A percentile compares a stretch with the other conserved stretches of the same genome.
These are phyloP conservation scores for Pomatostomus ruficeps DNA, from an alignment of 2,113 vertebrate species.

Conservation along the genomic window DNA sequence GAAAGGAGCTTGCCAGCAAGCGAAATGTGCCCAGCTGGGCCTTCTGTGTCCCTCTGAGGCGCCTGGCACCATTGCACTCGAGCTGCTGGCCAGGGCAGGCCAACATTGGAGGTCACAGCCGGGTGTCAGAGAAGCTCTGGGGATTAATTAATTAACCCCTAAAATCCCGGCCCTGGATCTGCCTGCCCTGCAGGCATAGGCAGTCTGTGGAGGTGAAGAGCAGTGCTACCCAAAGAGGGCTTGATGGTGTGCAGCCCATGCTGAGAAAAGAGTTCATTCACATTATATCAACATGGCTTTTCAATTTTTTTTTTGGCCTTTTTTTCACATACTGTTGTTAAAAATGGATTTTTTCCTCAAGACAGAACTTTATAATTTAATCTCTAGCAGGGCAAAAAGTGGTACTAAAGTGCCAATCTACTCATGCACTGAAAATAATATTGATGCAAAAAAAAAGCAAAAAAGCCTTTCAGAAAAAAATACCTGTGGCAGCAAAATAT, in stretches of 20 bases:
- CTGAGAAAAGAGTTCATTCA: not conserved
- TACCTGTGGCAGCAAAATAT: not conserved
- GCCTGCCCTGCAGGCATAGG: not conserved
- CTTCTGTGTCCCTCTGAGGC: not conserved
- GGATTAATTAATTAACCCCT: not conserved
- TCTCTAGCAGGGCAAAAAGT: not conserved
- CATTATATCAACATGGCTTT: not conserved
- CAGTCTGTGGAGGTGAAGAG: not conserved
- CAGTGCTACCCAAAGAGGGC: not conserved
- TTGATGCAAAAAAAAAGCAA: not conserved
- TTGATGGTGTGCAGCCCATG: not conserved
- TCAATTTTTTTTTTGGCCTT: not conserved
- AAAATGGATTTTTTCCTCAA: not conserved
- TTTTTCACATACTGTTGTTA: not conserved
- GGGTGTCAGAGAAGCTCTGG: not conserved
- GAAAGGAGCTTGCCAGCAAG: not conserved
- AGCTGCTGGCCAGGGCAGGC: not conserved
- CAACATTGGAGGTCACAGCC: not conserved
- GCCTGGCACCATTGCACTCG: conserved; percentile 23
- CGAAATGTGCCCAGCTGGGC: not conserved
- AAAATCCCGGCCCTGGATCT: not conserved
- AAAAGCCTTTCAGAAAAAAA: not conserved
- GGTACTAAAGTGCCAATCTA: not conserved
- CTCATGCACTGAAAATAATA: not conserved
- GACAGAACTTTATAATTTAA: not conserved